A percentile compares a stretch with the other conserved stretches of the same genome.
These are phyloP conservation scores for Ectemnius cavifrons DNA, from an alignment of 2,888 invertebrate species.

Conservation along the genomic window DNA sequence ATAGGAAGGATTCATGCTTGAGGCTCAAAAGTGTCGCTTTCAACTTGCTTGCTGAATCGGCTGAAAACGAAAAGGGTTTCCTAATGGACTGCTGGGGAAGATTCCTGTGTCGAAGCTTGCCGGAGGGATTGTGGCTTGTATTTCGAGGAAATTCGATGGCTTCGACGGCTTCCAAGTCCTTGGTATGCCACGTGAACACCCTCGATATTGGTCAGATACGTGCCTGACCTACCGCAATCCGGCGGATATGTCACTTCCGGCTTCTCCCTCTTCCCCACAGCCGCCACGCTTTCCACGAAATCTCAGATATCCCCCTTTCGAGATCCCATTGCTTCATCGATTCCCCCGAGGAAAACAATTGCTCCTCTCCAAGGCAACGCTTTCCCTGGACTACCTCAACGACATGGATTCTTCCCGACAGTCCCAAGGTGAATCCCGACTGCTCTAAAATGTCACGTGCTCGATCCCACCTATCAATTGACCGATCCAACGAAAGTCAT, in stretches of 20 bases:
- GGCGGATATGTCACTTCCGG: slow-evolving; percentile 55
- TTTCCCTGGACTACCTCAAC: too few relatives aligned
- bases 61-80: neutral
- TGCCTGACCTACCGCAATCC: slow-evolving; percentile 56
- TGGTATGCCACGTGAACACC: slow-evolving; percentile 52
- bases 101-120: neutral
- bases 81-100: neutral
- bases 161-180: slow-evolving; percentile 34
- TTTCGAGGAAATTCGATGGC: slow-evolving; percentile 15
- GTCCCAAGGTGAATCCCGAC: too few relatives aligned
- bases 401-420: too few relatives aligned
- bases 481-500: too few relatives aligned
- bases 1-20: neutral
- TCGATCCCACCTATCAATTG: too few relatives aligned
- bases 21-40: neutral
- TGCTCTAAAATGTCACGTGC: too few relatives aligned
- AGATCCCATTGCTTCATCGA: neutral
- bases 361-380: too few relatives aligned
- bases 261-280: slow-evolving; percentile 12
- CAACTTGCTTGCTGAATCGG: neutral
- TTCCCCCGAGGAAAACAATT: neutral
- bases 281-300: neutral
- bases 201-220: slow-evolving; percentile 60
- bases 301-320: neutral
- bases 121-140: slow-evolving; percentile 11